Conservation (phyloP, 2,113 vertebrate species). For the Fulica atra region DNA sequence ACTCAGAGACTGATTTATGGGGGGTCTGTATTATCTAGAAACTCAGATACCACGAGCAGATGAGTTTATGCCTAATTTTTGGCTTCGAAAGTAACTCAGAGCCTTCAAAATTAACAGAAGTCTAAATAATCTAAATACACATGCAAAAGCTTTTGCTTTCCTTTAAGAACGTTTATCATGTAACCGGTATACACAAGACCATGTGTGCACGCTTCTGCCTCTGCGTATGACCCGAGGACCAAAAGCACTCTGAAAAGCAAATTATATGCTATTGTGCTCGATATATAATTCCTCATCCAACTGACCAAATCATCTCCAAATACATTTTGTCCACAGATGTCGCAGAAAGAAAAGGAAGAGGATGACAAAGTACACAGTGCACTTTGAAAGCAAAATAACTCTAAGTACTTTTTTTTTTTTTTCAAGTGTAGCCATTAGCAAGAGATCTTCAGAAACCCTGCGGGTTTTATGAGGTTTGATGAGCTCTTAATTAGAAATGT, state of each 20-base stretch:
- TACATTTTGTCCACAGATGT: constrained; percentile 13
- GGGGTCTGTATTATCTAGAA: constrained; percentile 11
- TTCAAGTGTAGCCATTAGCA: constrained; percentile 16
- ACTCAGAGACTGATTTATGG: constrained; percentile 15
- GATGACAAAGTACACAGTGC: constrained; percentile 16
- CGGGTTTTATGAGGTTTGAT: constrained; percentile 13
- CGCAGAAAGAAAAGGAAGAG: not conserved
- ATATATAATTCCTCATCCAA: constrained; percentile 20
- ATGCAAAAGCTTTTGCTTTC: not conserved
- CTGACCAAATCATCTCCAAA: not conserved
- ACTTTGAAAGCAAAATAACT: constrained; percentile 39
- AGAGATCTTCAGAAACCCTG: constrained; percentile 30
- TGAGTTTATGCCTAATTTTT: not conserved
- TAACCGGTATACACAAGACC: not conserved
- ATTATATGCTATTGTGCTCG: not conserved
- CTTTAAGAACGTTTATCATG: not conserved
- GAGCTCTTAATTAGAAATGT: constrained; percentile 59
- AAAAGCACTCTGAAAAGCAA: constrained; percentile 8
- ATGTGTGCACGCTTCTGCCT: not conserved
- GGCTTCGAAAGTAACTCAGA: not conserved
- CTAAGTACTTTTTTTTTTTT: not conserved
- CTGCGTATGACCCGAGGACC: not conserved
- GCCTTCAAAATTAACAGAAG: constrained; percentile 3
- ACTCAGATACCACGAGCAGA: not conserved
- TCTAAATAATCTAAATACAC: constrained; percentile 13